These are phyloP conservation scores for Eupristina koningsbergeri DNA, from an alignment of 1,140 invertebrate genomes.

Conservation along the genomic window DNA sequence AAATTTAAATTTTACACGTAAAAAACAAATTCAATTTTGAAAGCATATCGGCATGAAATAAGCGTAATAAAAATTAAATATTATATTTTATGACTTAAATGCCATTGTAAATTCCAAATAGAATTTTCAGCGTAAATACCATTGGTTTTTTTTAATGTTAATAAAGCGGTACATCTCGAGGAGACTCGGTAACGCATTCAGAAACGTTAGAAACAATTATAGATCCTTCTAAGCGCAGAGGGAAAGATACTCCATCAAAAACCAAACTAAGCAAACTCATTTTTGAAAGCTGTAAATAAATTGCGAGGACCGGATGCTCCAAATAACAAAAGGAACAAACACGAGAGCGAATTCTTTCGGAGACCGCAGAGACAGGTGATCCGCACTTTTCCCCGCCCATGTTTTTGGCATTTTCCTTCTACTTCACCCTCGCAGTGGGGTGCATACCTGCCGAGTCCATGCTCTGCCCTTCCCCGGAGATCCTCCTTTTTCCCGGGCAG, in stretches of 20 bases:
- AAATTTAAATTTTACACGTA: no score
- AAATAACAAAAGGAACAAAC: not conserved
- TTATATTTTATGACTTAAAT: no score
- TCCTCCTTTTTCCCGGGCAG: no score
- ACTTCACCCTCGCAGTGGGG: not conserved
- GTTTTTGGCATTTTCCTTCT: not conserved
- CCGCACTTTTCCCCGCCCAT: not conserved
- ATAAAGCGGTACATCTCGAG: not conserved
- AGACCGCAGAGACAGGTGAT: not conserved
- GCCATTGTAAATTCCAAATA: not conserved
- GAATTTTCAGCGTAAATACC: not conserved
- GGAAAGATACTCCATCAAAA: not conserved
- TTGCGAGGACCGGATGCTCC: not conserved
- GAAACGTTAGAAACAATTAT: not conserved
- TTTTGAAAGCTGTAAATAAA: not conserved
- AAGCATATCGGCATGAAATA: no score
- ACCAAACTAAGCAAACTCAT: not conserved
- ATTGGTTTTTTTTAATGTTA: not conserved
- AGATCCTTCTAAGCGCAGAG: not conserved
- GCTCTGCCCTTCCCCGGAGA: not conserved
- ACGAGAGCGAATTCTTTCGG: not conserved
- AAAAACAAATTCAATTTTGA: no score
- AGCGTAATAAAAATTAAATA: no score
- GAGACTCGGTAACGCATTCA: not conserved
- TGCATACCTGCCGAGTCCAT: slow-evolving; percentile 30